These are phyloP conservation scores for Sternarchorhynchus goeldii DNA, from an alignment of 2,797 vertebrate genomes.

Conservation along the genomic window DNA sequence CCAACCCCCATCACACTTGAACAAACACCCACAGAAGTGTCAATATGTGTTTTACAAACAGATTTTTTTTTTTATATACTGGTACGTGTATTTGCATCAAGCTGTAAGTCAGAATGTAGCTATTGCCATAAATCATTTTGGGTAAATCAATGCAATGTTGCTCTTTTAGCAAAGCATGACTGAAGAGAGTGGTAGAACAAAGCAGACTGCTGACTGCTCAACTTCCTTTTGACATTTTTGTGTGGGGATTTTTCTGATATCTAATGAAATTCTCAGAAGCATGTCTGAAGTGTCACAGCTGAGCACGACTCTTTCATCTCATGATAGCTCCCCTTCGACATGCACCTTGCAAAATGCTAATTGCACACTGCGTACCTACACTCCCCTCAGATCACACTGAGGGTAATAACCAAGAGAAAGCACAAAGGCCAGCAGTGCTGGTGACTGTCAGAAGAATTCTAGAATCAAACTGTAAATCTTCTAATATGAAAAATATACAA, in stretches of 20 bases:
- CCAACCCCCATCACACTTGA: too few relatives aligned
- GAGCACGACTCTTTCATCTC: constrained; percentile 36
- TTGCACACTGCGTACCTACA: constrained; percentile 32
- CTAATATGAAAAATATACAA: too few relatives aligned
- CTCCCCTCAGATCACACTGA: background rate
- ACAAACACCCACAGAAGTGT: too few relatives aligned
- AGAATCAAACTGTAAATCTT: background rate
- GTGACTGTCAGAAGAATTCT: constrained; percentile 9
- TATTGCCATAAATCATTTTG: too few relatives aligned
- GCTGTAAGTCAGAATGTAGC: background rate
- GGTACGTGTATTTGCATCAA: background rate
- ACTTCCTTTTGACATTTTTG: constrained; percentile 55
- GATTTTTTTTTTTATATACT: too few relatives aligned
- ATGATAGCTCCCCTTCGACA: constrained; percentile 21
- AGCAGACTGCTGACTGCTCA: constrained; percentile 32
- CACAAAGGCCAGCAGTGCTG: constrained; percentile 20
- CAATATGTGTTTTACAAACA: too few relatives aligned
- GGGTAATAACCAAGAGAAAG: constrained; percentile 32
- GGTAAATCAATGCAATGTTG: background rate
- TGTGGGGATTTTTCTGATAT: constrained; percentile 51
- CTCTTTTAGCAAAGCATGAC: background rate
- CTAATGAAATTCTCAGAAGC: constrained; percentile 52
- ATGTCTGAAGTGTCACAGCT: constrained; percentile 25
- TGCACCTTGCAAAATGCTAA: constrained; percentile 53
- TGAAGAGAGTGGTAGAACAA: background rate